phyloP scores from a whole-genome alignment of 2,888 invertebrate genomes.

The Gandaritis pyraliata region DNA sequence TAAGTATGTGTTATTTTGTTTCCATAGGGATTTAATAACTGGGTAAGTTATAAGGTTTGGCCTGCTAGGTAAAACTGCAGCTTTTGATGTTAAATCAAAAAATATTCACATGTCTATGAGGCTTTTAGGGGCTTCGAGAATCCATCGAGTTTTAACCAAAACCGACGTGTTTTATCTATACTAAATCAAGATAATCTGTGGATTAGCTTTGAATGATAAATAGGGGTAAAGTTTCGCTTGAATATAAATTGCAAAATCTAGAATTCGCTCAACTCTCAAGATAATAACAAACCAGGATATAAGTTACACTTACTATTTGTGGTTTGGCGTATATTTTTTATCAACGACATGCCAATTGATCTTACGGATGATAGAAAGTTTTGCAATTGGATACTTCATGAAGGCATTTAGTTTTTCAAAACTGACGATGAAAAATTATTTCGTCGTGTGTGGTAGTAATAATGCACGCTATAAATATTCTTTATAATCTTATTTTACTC shows the following conservation, averaged over 20 bases:
- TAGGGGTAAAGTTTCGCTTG: slow-evolving; percentile 27
- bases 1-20: too few species aligned
- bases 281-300: slow-evolving; percentile 17
- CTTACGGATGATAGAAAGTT: slow-evolving; percentile 1
- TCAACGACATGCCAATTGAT: slow-evolving; percentile 2
- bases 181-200: slow-evolving; percentile 39
- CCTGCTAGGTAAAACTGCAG: too few species aligned
- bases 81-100: too few species aligned
- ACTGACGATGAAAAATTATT: not conserved
- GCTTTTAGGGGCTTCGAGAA: not conserved
- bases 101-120: too few species aligned
- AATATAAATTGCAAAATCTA: slow-evolving; percentile 31
- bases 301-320: slow-evolving; percentile 6
- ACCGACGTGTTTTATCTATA: slow-evolving; percentile 34
- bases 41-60: too few species aligned
- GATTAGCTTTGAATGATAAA: slow-evolving; percentile 44
- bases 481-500: not conserved
- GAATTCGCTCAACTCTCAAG: slow-evolving; percentile 18
- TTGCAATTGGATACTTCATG: not conserved
- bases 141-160: slow-evolving; percentile 4
- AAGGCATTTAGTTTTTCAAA: not conserved
- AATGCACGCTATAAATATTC: too few species aligned
- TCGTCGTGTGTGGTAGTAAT: not conserved
- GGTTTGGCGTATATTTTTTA: not conserved
- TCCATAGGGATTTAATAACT: too few species aligned